phyloP scores from a whole-genome alignment of 2,113 vertebrate genomes.

The Psilopogon haemacephalus region DNA sequence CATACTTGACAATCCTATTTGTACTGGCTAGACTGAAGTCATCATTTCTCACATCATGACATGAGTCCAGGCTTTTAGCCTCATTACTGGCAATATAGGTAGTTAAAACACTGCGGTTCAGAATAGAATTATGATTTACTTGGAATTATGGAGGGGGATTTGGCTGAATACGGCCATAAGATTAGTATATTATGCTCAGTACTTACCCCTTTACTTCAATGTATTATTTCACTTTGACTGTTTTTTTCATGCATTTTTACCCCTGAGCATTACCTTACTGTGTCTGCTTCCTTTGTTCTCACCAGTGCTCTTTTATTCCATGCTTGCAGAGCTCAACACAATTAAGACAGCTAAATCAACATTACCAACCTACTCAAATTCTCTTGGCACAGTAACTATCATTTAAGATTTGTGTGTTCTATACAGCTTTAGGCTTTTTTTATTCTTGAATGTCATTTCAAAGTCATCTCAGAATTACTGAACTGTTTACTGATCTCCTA shows the following conservation, averaged over 20 bases:
- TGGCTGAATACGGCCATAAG: neutral
- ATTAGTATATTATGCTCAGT: neutral
- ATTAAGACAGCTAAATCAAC: constrained; percentile 66
- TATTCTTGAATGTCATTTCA: constrained; percentile 51
- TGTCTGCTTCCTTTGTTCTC: constrained; percentile 53
- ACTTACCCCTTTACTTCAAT: neutral
- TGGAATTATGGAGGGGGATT: neutral
- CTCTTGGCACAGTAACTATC: constrained; percentile 44
- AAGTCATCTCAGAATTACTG: constrained; percentile 50
- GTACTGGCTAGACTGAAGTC: neutral
- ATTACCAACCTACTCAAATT: constrained; percentile 47
- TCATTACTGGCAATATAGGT: neutral
- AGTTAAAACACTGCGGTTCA: neutral
- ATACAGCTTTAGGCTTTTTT: neutral
- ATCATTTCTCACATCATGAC: neutral
- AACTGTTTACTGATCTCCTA: constrained; percentile 50
- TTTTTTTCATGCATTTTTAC: neutral
- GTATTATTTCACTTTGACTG: neutral
- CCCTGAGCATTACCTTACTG: neutral
- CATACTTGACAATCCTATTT: neutral
- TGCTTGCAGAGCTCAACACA: constrained; percentile 30
- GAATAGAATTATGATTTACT: neutral
- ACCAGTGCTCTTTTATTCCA: constrained; percentile 28
- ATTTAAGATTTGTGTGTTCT: constrained; percentile 41
- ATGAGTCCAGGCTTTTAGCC: neutral